phyloP scores from a whole-genome alignment of 92 coral and sea anemone species.

The Actinernus sp. region DNA sequence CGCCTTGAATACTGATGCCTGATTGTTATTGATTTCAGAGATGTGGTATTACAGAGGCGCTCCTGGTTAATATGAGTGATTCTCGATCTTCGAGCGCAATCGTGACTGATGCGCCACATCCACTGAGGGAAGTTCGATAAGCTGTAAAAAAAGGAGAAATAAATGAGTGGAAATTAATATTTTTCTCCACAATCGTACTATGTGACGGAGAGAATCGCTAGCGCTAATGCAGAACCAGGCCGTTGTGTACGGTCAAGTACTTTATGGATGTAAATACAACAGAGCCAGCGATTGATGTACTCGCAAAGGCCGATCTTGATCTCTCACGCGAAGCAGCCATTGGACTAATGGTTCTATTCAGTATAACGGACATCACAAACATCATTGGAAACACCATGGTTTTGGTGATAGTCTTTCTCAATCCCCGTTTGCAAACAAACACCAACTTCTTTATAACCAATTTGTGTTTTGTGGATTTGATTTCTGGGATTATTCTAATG shows the following conservation, averaged over 20 bases:
- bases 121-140: too few relatives aligned
- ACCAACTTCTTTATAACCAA: slow-evolving; percentile 91
- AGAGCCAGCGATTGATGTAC: background rate
- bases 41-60: too few relatives aligned
- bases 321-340: slow-evolving; percentile 8
- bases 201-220: too few relatives aligned
- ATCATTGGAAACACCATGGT: slow-evolving; percentile 81
- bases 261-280: slow-evolving; percentile 50
- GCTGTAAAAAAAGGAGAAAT: too few relatives aligned
- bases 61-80: too few relatives aligned
- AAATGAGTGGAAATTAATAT: too few relatives aligned
- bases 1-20: too few relatives aligned
- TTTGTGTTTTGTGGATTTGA: slow-evolving; percentile 82
- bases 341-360: slow-evolving; percentile 17
- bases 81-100: too few relatives aligned
- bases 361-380: slow-evolving; percentile 34
- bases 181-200: too few relatives aligned
- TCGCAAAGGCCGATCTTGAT: background rate
- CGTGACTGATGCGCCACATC: too few relatives aligned
- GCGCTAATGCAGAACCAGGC: too few relatives aligned
- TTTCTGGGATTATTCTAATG: slow-evolving; percentile 70
- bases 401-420: slow-evolving; percentile 75
- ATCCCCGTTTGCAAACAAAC: slow-evolving; percentile 87
- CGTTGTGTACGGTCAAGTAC: background rate
- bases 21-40: too few relatives aligned